These are phyloP conservation scores for Lipotes vexillifer DNA, from an alignment of 2,113 vertebrate species.

Conservation along the genomic window DNA sequence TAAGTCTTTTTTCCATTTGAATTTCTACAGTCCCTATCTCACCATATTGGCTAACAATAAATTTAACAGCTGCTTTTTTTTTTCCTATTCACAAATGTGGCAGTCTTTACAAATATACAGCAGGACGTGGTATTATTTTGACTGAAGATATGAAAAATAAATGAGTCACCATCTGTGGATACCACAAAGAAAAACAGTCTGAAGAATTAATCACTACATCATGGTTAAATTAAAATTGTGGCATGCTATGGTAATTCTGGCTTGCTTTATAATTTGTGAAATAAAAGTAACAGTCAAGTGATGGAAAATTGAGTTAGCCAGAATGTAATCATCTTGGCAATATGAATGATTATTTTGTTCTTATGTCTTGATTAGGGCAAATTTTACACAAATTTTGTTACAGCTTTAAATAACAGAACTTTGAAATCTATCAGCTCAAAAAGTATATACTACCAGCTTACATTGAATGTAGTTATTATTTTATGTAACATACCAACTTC, in stretches of 20 bases:
- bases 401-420: neutral
- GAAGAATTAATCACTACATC: conserved; percentile 61
- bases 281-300: conserved; percentile 36
- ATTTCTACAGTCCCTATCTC: conserved; percentile 34
- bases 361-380: neutral
- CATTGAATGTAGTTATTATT: neutral
- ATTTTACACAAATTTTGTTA: conserved; percentile 22
- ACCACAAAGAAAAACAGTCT: neutral
- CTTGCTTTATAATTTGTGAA: conserved; percentile 62
- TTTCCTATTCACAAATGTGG: conserved; percentile 5
- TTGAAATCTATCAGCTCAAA: neutral
- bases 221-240: conserved; percentile 62
- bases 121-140: neutral
- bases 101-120: neutral
- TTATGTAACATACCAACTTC: neutral
- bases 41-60: neutral
- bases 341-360: conserved; percentile 1
- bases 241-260: conserved; percentile 68
- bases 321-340: conserved; percentile 24
- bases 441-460: neutral
- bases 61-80: neutral
- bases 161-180: neutral
- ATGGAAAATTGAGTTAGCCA: neutral
- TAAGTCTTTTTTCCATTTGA: neutral
- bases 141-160: conserved; percentile 4